A percentile compares a stretch with the other conserved stretches of the same genome.
These are phyloP conservation scores for Camponotus vicinus DNA, from an alignment of 1,140 invertebrate species.

Conservation along the genomic window DNA sequence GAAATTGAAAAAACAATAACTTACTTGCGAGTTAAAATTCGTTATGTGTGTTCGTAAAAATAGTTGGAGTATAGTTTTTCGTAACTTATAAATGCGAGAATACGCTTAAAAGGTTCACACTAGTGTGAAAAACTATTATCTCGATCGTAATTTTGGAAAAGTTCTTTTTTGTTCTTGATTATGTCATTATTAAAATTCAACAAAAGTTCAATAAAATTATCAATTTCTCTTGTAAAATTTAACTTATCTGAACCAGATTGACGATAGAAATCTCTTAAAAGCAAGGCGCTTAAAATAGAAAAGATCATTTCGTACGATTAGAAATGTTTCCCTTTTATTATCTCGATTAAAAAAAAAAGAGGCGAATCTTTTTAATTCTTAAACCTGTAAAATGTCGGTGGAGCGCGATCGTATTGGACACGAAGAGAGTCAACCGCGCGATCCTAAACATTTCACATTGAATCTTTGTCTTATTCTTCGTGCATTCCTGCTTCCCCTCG, in stretches of 20 bases:
- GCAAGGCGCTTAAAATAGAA: constrained; percentile 26
- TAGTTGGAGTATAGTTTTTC: constrained; percentile 27
- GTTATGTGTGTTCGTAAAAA: constrained; percentile 56
- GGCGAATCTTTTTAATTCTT: constrained; percentile 35
- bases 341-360: constrained; percentile 6
- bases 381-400: constrained; percentile 15
- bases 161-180: constrained; percentile 71
- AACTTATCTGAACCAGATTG: constrained; percentile 18
- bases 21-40: constrained; percentile 70
- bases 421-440: constrained; percentile 47
- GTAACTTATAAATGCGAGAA: neutral
- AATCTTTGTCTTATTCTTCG: constrained; percentile 48
- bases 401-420: constrained; percentile 57
- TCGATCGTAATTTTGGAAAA: constrained; percentile 38
- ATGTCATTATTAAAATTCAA: constrained; percentile 67
- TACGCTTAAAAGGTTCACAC: neutral
- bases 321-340: neutral
- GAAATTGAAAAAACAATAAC: constrained; percentile 51
- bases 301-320: neutral
- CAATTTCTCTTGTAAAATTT: constrained; percentile 55
- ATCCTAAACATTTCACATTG: constrained; percentile 39
- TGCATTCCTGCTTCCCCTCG: neutral
- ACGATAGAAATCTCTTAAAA: constrained; percentile 26
- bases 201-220: constrained; percentile 39
- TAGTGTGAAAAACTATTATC: constrained; percentile 42